phyloP scores from a whole-genome alignment of 1,140 invertebrate species.

The Ips nitidus region DNA sequence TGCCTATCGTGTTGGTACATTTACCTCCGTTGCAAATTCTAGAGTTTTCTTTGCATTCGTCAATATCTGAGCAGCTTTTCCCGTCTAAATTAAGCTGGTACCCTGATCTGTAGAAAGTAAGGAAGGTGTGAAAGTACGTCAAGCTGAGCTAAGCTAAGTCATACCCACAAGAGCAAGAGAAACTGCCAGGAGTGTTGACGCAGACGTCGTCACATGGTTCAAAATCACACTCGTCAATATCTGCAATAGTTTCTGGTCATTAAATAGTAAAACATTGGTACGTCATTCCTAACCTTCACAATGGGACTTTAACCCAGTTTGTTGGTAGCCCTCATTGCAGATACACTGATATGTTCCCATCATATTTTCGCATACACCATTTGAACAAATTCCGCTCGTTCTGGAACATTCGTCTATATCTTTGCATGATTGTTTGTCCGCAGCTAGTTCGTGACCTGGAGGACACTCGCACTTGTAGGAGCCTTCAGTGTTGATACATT shows the following conservation, averaged over 20 bases:
- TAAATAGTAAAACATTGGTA: background rate
- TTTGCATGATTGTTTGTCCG: conserved; percentile 58
- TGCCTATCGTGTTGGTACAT: conserved; percentile 77
- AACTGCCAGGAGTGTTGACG: conserved; percentile 71
- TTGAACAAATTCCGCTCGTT: conserved; percentile 80
- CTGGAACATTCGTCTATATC: conserved; percentile 64
- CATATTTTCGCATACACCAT: conserved; percentile 83
- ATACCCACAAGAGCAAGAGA: conserved; percentile 58
- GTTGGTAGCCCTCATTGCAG: conserved; percentile 79
- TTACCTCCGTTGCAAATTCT: conserved; percentile 83
- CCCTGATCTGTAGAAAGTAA: conserved; percentile 50
- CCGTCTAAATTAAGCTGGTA: conserved; percentile 63
- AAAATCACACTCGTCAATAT: conserved; percentile 77
- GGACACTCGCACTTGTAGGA: conserved; percentile 83
- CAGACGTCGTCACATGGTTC: conserved; percentile 65
- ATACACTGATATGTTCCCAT: conserved; percentile 86
- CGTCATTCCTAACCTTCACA: conserved; percentile 52
- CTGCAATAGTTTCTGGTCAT: conserved; percentile 51
- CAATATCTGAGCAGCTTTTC: conserved; percentile 63
- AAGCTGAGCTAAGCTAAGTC: conserved; percentile 21
- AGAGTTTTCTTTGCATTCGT: conserved; percentile 78
- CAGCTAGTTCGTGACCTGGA: conserved; percentile 72
- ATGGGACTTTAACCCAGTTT: conserved; percentile 62
- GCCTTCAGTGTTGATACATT: conserved; percentile 84
- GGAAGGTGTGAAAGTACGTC: background rate